phyloP scores from a whole-genome alignment of 2,797 vertebrate species.

The Epinephelus malabaricus region DNA sequence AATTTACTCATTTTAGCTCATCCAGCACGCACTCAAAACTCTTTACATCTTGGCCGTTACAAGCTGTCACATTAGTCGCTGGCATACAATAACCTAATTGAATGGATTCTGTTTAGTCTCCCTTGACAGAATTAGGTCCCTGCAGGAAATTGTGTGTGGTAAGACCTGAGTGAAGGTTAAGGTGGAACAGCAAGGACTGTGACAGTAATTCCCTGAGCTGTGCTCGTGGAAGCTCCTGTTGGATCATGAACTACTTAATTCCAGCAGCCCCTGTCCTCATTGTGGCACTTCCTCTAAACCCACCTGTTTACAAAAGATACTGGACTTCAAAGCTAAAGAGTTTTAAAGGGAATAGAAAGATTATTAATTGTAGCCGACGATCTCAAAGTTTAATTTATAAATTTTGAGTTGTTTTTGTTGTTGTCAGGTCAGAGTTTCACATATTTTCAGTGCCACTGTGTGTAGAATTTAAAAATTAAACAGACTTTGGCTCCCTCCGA shows the following conservation, averaged over 20 bases:
- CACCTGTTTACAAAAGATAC: conserved; percentile 31
- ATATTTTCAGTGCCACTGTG: neutral
- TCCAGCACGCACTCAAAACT: neutral
- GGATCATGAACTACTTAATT: conserved; percentile 76
- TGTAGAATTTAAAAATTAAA: neutral
- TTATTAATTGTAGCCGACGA: neutral
- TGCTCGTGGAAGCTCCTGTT: conserved; percentile 74
- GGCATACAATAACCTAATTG: conserved; percentile 54
- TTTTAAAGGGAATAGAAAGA: neutral
- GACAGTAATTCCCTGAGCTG: conserved; percentile 88
- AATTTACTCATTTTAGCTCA: neutral
- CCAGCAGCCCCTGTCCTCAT: conserved; percentile 55
- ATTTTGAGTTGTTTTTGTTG: neutral
- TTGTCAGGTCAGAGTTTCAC: neutral
- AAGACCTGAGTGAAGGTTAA: conserved; percentile 78
- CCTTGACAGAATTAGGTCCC: conserved; percentile 85
- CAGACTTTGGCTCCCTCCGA: conserved; percentile 15
- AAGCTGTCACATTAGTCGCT: conserved; percentile 48
- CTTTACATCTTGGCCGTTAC: conserved; percentile 6
- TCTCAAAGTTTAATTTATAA: neutral
- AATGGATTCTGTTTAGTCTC: conserved; percentile 68
- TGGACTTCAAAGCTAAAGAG: neutral
- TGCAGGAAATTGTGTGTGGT: conserved; percentile 79
- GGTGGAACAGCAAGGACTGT: conserved; percentile 77
- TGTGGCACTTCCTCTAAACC: conserved; percentile 32